phyloP scores from a whole-genome alignment of 2,888 invertebrate genomes.

The Pseudoips prasinana region DNA sequence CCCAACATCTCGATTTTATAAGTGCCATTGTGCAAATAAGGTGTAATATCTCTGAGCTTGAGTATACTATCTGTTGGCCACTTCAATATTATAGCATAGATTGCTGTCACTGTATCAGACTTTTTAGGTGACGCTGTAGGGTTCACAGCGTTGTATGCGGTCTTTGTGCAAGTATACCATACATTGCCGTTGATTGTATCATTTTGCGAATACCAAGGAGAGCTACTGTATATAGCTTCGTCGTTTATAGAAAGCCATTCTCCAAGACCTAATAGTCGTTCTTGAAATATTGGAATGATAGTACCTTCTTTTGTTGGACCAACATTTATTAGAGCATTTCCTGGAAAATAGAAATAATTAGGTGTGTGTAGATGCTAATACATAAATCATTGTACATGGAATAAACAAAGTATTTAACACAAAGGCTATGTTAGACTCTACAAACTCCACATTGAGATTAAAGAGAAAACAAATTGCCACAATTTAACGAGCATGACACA shows the following conservation, averaged over 20 bases:
- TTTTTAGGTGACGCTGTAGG: constrained; percentile 41
- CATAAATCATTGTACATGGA: background rate
- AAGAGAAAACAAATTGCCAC: too few species aligned
- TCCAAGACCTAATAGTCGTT: constrained; percentile 90
- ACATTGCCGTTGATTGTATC: constrained; percentile 86
- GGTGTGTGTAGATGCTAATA: too few species aligned
- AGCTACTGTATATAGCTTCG: constrained; percentile 90
- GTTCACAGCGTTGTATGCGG: constrained; percentile 37
- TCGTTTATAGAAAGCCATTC: constrained; percentile 92
- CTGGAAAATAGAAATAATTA: constrained; percentile 56
- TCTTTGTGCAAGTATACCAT: constrained; percentile 85
- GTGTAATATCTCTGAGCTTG: constrained; percentile 39
- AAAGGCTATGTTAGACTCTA: too few species aligned
- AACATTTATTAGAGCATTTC: constrained; percentile 91
- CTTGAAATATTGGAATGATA: constrained; percentile 93
- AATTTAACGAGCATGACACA: too few species aligned
- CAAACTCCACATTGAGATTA: too few species aligned
- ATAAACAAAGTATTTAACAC: too few species aligned
- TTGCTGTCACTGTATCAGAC: constrained; percentile 42
- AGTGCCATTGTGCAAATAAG: constrained; percentile 43
- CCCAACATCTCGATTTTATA: constrained; percentile 54
- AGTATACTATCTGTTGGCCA: constrained; percentile 85
- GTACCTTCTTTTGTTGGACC: constrained; percentile 95
- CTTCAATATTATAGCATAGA: constrained; percentile 86
- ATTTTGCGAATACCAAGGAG: constrained; percentile 92